Evolutionary conservation across 2,888 invertebrate species (phyloP), one percentile per base, ranked within the genome.

Genomic region (Lasius platythorax): DNA sequence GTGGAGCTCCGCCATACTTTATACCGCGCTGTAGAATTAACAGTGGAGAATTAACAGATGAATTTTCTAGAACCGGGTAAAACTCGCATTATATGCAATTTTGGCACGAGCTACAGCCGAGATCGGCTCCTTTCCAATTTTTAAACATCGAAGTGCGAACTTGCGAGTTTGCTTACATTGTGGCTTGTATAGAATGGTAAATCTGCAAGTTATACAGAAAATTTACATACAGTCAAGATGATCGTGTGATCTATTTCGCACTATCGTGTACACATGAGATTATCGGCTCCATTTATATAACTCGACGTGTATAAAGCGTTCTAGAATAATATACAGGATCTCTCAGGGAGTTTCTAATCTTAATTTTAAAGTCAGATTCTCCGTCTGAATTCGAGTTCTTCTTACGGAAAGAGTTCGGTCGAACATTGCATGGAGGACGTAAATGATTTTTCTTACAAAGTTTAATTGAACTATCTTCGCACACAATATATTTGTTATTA

Each of bases 71-170:
- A 78, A 33, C 6, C 43, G 18, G 2, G 15, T n/a, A 0, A 79
- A 46, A 1, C 56, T 46, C 33, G 18, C 72, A 70, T 11, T 72
- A 5, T 37, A 37, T 37, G 5, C 15, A 23, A 46, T 81, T 85
- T 88, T 85, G 81, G 84, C 74, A 50, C 61, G 73, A 67, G 82
- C 72, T 81, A 79, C 84, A 83, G 23, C 78, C 86, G 86, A 88
- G 85, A 88, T 87, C 85, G 78, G 68, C 56, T 73, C 46, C 53
- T 66, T 64, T 81, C 67, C 72, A 83, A 78, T 82, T 86, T 86
- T 63, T 63, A 58, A 72, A 81, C 28, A 33, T 58, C n/a, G 18
- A 79, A 61, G 58, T 61, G 28, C 43, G 43, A 61, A 56, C 40
- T 56, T 30, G n/a, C 0, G 15, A 56, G n/a, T 18, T 78, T 68